Percentiles rank a stretch among this genome's conserved stretches.
phyloP scores from a whole-genome alignment of 2,888 invertebrate genomes.

The Spisula subtruncata region DNA sequence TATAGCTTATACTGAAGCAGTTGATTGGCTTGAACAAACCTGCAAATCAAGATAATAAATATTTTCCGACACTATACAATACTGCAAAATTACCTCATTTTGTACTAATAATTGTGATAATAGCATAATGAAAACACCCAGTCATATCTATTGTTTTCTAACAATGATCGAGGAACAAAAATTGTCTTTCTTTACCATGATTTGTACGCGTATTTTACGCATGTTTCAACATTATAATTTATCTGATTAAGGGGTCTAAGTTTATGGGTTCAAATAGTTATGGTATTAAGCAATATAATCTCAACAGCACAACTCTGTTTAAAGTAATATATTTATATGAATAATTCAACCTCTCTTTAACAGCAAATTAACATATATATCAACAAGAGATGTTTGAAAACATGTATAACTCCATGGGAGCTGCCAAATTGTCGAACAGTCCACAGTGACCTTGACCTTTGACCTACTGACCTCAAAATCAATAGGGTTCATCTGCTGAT shows the following conservation, averaged over 20 bases:
- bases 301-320: background rate
- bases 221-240: background rate
- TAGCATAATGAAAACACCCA: background rate
- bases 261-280: background rate
- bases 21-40: too few relatives aligned
- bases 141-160: background rate
- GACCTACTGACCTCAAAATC: too few relatives aligned
- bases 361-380: too few relatives aligned
- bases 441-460: too few relatives aligned
- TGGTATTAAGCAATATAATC: background rate
- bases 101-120: background rate
- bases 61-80: background rate
- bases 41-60: too few relatives aligned
- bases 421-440: too few relatives aligned
- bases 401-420: too few relatives aligned
- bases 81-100: background rate
- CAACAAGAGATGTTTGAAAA: too few relatives aligned
- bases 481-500: too few relatives aligned
- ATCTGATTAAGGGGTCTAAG: background rate
- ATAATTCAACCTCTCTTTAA: too few relatives aligned
- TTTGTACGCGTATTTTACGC: background rate
- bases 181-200: constrained; percentile 5
- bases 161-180: background rate
- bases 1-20: too few relatives aligned
- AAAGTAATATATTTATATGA: too few relatives aligned